Base-by-base conservation (phyloP, 2,113 vertebrate genomes). In the Sigmodon hispidus region DNA sequence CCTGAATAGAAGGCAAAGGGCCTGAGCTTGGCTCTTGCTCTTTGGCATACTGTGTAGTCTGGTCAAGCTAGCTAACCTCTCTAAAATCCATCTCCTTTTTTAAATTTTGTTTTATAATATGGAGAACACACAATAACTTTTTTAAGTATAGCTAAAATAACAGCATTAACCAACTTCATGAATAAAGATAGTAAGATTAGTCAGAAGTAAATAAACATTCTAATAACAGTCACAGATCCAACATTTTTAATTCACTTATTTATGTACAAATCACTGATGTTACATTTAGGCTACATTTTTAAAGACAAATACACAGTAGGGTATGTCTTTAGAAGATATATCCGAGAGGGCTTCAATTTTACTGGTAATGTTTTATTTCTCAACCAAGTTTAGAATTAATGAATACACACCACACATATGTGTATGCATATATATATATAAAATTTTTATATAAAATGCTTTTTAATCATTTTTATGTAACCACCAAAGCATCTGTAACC, bases 401-500 rank as follows among this genome's bases (percentile, higher is more conserved):
- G 22, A 8, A 29, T 79, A 31, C 63, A 86, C 34, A 15, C 67
- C 73, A 31, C 63, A 86, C 34, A 15, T 73, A 86, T 43, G 79
- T 48, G 11, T 72, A 89, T 90, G 61, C 91, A 40, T 91, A 45
- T 16, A 67, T 91, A 34, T 43, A 84, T n/a, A 61, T 19, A 52
- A n/a, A 83, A 48, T 17, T 80, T 87, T 89, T 55, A 73, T 75
- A 77, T 90, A 22, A 91, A 93, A 93, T 75, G n/a, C 19, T 87
- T 93, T 80, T 61, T 86, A 94, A 72, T 87, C 21, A 85, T 89
- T 95, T 91, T 86, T 79, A 91, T 80, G n/a, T 95, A 83, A 89
- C 55, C n/a, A 93, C 70, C 40, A 79, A 92, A 94, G 93, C 4
- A 92, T 59, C 59, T 94, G 93, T 93, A 75, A 83, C 97, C 96